These are phyloP conservation scores for Pycnomerus fuliginosus DNA, from an alignment of 2,888 invertebrate genomes.

Conservation along the genomic window DNA sequence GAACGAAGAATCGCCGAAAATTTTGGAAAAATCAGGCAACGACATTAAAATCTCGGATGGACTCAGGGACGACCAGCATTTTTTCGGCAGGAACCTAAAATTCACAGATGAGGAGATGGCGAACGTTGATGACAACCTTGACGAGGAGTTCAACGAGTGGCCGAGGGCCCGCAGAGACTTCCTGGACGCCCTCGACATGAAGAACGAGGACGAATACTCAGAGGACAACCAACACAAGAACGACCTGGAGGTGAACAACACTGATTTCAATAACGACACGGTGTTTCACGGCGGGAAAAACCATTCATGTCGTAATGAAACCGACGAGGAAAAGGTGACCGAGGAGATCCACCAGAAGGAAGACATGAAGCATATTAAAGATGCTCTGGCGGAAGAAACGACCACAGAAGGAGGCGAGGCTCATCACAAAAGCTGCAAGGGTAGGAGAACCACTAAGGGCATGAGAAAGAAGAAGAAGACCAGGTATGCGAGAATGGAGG, in stretches of 20 bases:
- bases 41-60: no score
- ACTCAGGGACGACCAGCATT: no score
- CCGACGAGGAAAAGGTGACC: neutral
- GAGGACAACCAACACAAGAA: constrained; percentile 27
- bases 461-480: constrained; percentile 1
- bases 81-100: no score
- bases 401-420: constrained; percentile 1
- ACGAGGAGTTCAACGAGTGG: neutral
- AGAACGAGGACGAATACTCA: constrained; percentile 33
- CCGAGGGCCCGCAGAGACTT: constrained; percentile 23
- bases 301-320: no score
- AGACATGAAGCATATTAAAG: constrained; percentile 9
- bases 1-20: no score
- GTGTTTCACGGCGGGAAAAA: constrained; percentile 1
- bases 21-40: no score
- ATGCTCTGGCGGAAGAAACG: constrained; percentile 7
- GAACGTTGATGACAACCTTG: neutral
- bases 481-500: constrained; percentile 6
- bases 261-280: constrained; percentile 13
- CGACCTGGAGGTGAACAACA: constrained; percentile 9
- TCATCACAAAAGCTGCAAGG: constrained; percentile 2
- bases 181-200: constrained; percentile 29
- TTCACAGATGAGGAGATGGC: no score
- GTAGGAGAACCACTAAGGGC: neutral
- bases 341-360: constrained; percentile 6